Evolutionary conservation across 2,797 vertebrate species (phyloP).

Genomic region (Enteromius thamalakanensis): DNA sequence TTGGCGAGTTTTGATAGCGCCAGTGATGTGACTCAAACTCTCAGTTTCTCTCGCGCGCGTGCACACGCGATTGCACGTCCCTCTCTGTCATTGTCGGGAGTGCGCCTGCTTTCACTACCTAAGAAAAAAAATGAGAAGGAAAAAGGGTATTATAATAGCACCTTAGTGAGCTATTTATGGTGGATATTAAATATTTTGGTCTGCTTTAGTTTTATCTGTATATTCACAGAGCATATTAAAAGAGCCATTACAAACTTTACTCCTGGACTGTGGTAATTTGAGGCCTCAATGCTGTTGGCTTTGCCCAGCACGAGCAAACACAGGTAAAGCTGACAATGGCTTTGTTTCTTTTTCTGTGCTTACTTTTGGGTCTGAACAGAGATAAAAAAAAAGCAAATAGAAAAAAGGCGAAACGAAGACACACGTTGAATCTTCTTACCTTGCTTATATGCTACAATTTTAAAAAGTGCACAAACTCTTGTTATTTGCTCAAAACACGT

Average conservation of each 20-base stretch:
- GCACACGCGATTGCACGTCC: not conserved
- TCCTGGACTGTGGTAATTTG: not conserved
- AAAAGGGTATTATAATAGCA: not conserved
- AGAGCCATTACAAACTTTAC: not conserved
- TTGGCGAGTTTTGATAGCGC: slow-evolving; percentile 13
- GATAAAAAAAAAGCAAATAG: not conserved
- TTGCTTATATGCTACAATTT: not conserved
- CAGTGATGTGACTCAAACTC: slow-evolving; percentile 34
- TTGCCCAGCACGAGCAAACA: not conserved
- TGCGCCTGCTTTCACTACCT: slow-evolving; percentile 23
- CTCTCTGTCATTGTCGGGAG: not conserved
- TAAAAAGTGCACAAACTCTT: not conserved
- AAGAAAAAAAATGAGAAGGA: not conserved
- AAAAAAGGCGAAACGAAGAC: not conserved
- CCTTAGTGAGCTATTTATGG: not conserved
- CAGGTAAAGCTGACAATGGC: slow-evolving; percentile 1
- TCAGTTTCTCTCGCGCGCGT: not conserved
- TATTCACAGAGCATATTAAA: not conserved
- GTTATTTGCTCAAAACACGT: not conserved
- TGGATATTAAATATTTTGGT: not conserved
- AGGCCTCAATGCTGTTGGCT: slow-evolving; percentile 6
- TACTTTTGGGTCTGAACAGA: not conserved
- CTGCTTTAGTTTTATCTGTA: not conserved
- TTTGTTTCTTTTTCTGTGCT: slow-evolving; percentile 10
- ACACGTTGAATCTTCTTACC: not conserved